Percentiles rank a stretch among this genome's conserved stretches.
Evolutionary conservation across 2,888 invertebrate species (phyloP).

Genomic region (Rotaria sp.): DNA sequence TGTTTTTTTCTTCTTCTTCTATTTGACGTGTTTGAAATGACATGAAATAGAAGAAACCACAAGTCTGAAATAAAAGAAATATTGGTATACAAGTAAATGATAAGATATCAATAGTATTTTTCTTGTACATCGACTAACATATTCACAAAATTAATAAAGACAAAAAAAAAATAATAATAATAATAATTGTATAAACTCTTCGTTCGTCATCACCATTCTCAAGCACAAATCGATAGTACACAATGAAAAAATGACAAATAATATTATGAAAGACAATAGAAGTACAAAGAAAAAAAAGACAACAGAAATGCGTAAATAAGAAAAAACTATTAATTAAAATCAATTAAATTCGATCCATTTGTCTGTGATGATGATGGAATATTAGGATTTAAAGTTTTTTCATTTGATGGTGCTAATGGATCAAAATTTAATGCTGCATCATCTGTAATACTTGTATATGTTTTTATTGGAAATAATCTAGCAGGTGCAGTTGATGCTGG

Average conservation of each 20-base stretch:
- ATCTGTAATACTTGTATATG: not conserved
- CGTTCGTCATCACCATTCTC: not conserved
- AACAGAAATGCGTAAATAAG: not conserved
- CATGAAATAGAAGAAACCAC: not conserved
- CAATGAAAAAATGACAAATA: not conserved
- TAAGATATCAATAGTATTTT: not conserved
- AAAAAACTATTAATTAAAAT: not conserved
- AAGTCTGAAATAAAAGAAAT: not conserved
- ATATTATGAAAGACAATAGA: not conserved
- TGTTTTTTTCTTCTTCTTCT: not conserved
- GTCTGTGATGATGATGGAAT: not conserved
- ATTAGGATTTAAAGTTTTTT: not conserved
- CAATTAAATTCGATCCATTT: constrained; percentile 1
- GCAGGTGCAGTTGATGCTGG: not conserved
- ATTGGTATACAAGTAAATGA: not conserved
- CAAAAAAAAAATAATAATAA: not conserved
- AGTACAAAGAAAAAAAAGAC: not conserved
- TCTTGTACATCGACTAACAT: not conserved
- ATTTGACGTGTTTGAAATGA: not conserved
- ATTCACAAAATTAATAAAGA: not conserved
- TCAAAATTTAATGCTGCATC: not conserved
- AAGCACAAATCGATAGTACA: not conserved
- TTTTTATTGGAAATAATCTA: not conserved
- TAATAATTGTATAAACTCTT: not conserved
- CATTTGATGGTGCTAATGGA: not conserved